Base-by-base conservation (phyloP, 2,888 invertebrate species). In the Ectropis crepuscularia region DNA sequence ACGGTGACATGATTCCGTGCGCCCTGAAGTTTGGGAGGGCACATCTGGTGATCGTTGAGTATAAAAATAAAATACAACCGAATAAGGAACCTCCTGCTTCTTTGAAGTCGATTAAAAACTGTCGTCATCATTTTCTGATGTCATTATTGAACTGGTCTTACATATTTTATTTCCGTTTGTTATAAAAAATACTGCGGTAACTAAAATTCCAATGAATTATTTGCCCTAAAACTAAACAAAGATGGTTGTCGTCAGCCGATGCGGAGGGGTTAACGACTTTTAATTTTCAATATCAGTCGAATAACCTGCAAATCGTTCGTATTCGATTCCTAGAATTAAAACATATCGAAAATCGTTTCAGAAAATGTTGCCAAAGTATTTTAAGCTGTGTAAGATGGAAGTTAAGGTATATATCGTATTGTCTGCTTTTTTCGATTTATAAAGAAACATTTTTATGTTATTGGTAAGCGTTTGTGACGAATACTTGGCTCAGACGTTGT, bases 401-500 rank as follows among this genome's bases (percentile, higher is more conserved):
- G 0, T 16, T 63, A 71, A 53, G 50, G 45, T 50, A 7, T 5
- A 7, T 57, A 42, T 53, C 63, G 5, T 16, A 39, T 48, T 47
- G 38, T 54, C 10, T 37, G 16, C 48, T 39, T 47, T 46, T 39
- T 11, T 5, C 37, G 37, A 36, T 54, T 38, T 63, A 5, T 12
- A 47, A 53, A 53, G 49, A 53, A 41, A 46, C 42, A 28, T 42
- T 59, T 61, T 62, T 39, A 7, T 41, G 65, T 74, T 72, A 71
- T 69, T 55, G 69, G 68, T 70, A 72, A 72, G 61, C 71, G 70
- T 73, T 74, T 67, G 59, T 78, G 85, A 81, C 78, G 83, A 86
- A 84, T 82, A 83, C 75, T 73, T 76, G 72, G 72, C 72, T 79
- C 87, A 89, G 89, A 89, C 87, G 80, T 87, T 86, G 90, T 90